Percentiles rank a stretch among this genome's conserved stretches.
These are phyloP conservation scores for Chelmon rostratus DNA, from an alignment of 2,797 vertebrate species.

Conservation along the genomic window DNA sequence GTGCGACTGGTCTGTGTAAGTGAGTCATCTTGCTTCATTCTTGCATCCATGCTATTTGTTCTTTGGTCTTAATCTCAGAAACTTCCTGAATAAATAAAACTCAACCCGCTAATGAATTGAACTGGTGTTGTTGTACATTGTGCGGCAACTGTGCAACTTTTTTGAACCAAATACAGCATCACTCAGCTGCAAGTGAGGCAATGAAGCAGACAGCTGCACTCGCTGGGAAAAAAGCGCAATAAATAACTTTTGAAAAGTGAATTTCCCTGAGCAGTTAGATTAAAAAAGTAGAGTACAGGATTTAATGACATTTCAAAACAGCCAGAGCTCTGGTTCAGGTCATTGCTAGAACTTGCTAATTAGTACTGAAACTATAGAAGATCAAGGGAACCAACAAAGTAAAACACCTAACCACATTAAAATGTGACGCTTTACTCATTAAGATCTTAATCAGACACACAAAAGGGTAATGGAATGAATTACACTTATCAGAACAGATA, in stretches of 20 bases:
- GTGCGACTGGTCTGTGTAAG: neutral
- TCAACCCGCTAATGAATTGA: neutral
- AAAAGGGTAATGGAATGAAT: slow-evolving; percentile 32
- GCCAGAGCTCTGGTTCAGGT: neutral
- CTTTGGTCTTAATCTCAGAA: neutral
- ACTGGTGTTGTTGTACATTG: neutral
- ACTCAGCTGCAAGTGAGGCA: neutral
- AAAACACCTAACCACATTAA: slow-evolving; percentile 27
- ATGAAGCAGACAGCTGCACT: neutral
- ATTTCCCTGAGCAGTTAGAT: slow-evolving; percentile 9
- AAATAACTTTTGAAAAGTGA: neutral
- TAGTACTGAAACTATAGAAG: slow-evolving; percentile 22
- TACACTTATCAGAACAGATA: slow-evolving; percentile 28
- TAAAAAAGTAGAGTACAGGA: neutral
- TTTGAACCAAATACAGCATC: neutral
- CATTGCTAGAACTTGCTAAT: slow-evolving; percentile 20
- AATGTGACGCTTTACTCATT: slow-evolving; percentile 35
- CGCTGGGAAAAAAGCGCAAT: neutral
- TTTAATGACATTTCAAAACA: slow-evolving; percentile 16
- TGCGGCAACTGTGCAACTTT: neutral
- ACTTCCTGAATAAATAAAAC: neutral
- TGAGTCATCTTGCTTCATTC: neutral
- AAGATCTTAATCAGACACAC: slow-evolving; percentile 36
- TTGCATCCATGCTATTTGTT: neutral
- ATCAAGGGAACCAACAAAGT: slow-evolving; percentile 24